Conservation (phyloP, 2,888 invertebrate genomes). For the Eumerus sabulonum region DNA sequence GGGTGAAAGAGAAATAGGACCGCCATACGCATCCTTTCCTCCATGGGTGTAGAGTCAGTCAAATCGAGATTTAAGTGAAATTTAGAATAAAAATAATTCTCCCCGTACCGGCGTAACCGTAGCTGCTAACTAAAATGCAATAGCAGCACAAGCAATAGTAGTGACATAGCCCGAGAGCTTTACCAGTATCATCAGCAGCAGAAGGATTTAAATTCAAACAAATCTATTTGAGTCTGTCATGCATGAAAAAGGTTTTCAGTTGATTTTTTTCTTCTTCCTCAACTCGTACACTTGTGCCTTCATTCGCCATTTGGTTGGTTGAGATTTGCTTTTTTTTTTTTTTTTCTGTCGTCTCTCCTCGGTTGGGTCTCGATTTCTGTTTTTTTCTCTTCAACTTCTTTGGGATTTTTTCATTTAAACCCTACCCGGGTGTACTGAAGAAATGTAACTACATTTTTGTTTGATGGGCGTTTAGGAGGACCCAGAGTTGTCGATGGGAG, state of each 20-base stretch:
- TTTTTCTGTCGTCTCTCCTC: constrained; percentile 33
- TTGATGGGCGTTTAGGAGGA: constrained; percentile 65
- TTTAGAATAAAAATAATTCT: constrained; percentile 60
- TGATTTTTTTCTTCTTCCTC: constrained; percentile 43
- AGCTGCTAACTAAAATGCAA: constrained; percentile 15
- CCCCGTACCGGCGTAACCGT: constrained; percentile 37
- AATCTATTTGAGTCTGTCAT: constrained; percentile 68
- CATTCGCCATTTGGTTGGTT: constrained; percentile 68
- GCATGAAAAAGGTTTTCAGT: constrained; percentile 68
- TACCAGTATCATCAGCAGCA: constrained; percentile 32
- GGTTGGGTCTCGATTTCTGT: constrained; percentile 34
- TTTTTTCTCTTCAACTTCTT: too few relatives aligned
- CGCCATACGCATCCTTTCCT: too few relatives aligned
- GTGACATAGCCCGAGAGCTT: constrained; percentile 37
- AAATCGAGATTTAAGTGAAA: constrained; percentile 40
- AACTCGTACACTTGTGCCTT: constrained; percentile 65
- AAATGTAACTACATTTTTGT: constrained; percentile 68
- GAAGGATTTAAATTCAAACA: constrained; percentile 69
- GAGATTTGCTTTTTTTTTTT: constrained; percentile 60
- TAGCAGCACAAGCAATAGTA: too few relatives aligned
- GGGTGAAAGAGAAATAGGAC: too few relatives aligned
- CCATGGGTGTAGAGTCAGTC: too few relatives aligned
- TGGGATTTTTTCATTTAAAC: constrained; percentile 43
- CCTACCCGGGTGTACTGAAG: constrained; percentile 58
- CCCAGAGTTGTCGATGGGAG: constrained; percentile 9